Percentiles rank a stretch among this genome's conserved stretches.
phyloP scores from a whole-genome alignment of 2,113 vertebrate genomes.

The Elephantulus edwardii region DNA sequence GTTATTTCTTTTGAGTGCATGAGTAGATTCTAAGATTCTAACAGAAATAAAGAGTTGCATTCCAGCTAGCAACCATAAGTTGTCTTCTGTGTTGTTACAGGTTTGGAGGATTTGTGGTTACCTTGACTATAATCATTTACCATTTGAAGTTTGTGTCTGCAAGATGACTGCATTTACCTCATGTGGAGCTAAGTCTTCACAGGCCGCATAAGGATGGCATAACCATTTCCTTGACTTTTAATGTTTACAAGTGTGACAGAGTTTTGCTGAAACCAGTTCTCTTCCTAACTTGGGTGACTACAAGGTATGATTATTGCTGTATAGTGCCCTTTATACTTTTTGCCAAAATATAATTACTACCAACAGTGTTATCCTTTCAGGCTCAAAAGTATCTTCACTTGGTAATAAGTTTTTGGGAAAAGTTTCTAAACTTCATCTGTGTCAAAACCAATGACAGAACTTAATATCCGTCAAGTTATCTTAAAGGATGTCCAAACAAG shows the following conservation, averaged over 20 bases:
- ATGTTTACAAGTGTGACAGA: background rate
- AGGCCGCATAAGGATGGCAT: background rate
- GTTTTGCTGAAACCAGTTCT: background rate
- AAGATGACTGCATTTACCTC: background rate
- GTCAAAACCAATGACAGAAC: background rate
- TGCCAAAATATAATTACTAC: background rate
- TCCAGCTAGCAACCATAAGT: background rate
- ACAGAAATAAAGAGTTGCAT: background rate
- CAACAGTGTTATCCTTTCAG: background rate
- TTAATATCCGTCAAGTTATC: background rate
- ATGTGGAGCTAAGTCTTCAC: background rate
- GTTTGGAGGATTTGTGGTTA: background rate
- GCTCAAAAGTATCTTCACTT: background rate
- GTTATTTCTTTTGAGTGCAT: background rate
- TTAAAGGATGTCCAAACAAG: background rate
- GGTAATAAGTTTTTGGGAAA: background rate
- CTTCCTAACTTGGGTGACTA: background rate
- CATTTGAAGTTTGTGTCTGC: background rate
- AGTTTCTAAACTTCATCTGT: no score
- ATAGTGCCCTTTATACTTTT: background rate
- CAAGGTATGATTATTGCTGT: background rate
- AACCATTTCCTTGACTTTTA: background rate
- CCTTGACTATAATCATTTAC: background rate
- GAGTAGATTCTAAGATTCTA: background rate
- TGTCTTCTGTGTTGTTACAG: background rate